A percentile compares a stretch with the other conserved stretches of the same genome.
These are phyloP conservation scores for Enteromius radiatus DNA, from an alignment of 2,797 vertebrate genomes.

Conservation along the genomic window DNA sequence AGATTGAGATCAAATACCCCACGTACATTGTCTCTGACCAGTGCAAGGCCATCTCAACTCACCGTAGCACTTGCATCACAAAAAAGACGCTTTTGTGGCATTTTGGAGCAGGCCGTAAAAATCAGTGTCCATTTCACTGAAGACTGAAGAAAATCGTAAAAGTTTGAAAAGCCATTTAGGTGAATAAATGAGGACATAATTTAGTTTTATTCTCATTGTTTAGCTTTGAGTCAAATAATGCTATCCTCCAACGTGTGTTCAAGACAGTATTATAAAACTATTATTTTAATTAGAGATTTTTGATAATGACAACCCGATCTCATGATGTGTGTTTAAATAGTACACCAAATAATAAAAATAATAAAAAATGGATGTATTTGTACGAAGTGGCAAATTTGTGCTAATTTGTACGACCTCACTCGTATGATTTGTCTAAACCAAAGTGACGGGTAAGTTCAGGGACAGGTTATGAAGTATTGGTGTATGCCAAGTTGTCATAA, in stretches of 20 bases:
- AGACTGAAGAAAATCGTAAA: background rate
- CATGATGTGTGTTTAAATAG: no score
- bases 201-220: background rate
- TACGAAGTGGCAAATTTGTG: no score
- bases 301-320: background rate
- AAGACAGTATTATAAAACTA: background rate
- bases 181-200: background rate
- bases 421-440: no score
- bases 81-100: background rate
- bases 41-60: background rate
- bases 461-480: no score
- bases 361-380: no score
- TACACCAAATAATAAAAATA: no score
- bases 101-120: background rate
- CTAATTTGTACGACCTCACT: no score
- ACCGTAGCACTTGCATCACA: background rate
- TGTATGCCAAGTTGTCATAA: no score
- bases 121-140: background rate
- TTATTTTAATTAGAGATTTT: background rate
- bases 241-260: background rate
- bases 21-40: background rate
- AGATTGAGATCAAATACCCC: slow-evolving; percentile 41
- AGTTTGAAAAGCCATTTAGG: background rate
- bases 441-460: no score
- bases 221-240: background rate